Percentiles rank a stretch among this genome's conserved stretches.
phyloP scores from a whole-genome alignment of 2,888 invertebrate species.

The Brachyopa scutellaris region DNA sequence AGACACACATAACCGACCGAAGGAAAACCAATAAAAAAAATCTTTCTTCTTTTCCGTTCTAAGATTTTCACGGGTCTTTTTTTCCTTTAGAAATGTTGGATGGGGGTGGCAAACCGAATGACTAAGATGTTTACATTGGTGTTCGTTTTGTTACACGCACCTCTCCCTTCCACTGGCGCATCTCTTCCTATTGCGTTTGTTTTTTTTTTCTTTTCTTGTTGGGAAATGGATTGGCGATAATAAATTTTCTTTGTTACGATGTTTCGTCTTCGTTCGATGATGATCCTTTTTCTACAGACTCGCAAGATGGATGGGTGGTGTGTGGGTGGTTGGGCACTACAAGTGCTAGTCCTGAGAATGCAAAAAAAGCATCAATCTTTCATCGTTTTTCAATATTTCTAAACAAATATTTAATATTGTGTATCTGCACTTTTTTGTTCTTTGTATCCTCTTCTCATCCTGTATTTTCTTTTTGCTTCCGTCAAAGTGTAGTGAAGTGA shows the following conservation, averaged over 20 bases:
- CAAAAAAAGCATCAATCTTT: constrained; percentile 70
- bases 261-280: constrained; percentile 32
- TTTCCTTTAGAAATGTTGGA: constrained; percentile 1
- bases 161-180: constrained; percentile 19
- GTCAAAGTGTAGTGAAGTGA: constrained; percentile 35
- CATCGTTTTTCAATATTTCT: constrained; percentile 72
- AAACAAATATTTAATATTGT: constrained; percentile 72
- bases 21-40: constrained; percentile 36
- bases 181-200: constrained; percentile 53
- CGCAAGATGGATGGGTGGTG: constrained; percentile 7
- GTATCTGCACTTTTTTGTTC: constrained; percentile 54
- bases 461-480: constrained; percentile 22
- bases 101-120: constrained; percentile 53
- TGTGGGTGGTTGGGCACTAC: neutral
- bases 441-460: constrained; percentile 2
- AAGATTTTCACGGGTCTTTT: constrained; percentile 42
- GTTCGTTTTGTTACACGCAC: constrained; percentile 58
- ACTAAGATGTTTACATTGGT: constrained; percentile 72
- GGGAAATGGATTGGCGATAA: constrained; percentile 67
- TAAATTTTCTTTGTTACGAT: constrained; percentile 69
- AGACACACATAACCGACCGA: constrained; percentile 20
- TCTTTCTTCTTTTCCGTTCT: neutral
- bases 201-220: constrained; percentile 54
- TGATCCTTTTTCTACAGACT: constrained; percentile 42
- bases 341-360: constrained; percentile 6